Percentiles rank a stretch among this genome's conserved stretches.
These are phyloP conservation scores for Lophius americanus DNA, from an alignment of 2,797 vertebrate species.

Conservation along the genomic window DNA sequence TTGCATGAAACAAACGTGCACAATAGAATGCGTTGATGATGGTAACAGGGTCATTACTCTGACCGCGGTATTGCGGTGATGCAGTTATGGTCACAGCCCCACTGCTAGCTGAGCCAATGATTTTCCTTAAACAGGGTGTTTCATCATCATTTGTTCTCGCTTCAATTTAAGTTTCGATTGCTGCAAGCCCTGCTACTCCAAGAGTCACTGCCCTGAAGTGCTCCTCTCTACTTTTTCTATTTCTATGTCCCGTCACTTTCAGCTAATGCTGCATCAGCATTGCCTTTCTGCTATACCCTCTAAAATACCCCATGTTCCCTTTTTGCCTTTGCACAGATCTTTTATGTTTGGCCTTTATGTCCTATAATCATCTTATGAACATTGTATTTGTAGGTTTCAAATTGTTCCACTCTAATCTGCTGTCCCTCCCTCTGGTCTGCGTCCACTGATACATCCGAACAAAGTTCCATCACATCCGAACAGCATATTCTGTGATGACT, in stretches of 20 bases:
- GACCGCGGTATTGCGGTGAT: no score
- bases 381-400: conserved; percentile 8
- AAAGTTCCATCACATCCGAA: no score
- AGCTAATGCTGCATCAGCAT: conserved; percentile 1
- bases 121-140: conserved; percentile 35
- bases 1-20: no score
- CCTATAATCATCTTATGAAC: conserved; percentile 28
- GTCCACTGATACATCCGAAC: not conserved
- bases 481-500: no score
- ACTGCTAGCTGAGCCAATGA: conserved; percentile 27
- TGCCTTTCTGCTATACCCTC: conserved; percentile 4
- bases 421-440: not conserved
- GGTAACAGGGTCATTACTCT: no score
- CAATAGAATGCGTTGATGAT: no score
- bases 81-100: conserved; percentile 1
- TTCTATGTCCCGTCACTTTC: not conserved
- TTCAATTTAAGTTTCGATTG: not conserved
- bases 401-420: conserved; percentile 19
- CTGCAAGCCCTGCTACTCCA: conserved; percentile 16
- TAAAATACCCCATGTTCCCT: no score
- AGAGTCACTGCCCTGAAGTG: conserved; percentile 3
- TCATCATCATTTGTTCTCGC: conserved; percentile 36
- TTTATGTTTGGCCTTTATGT: conserved; percentile 4
- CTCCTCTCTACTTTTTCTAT: not conserved
- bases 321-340: not conserved